phyloP scores from a whole-genome alignment of 2,113 vertebrate species.

The Psittacula cyanocephala region DNA sequence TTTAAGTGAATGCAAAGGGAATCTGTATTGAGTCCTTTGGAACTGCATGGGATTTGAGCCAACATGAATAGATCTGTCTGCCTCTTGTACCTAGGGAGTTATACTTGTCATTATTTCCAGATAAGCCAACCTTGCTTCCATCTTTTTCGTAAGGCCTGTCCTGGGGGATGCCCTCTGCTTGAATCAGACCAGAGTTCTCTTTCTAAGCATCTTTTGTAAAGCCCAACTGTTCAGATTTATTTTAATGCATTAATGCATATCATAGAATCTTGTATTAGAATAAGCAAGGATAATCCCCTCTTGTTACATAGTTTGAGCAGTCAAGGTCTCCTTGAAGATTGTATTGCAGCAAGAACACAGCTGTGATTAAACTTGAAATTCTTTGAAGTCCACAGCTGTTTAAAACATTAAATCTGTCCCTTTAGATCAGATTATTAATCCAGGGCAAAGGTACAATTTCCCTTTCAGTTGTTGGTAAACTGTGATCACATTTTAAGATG shows the following conservation, averaged over 20 bases:
- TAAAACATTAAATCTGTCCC: not conserved
- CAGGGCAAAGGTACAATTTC: not conserved
- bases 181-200: not conserved
- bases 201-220: not conserved
- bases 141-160: not conserved
- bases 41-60: not conserved
- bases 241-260: not conserved
- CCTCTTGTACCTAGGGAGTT: not conserved
- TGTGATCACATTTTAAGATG: not conserved
- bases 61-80: not conserved
- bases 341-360: not conserved
- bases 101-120: not conserved
- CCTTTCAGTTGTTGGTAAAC: not conserved
- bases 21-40: not conserved
- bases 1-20: not conserved
- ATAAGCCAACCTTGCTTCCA: not conserved
- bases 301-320: not conserved
- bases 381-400: not conserved
- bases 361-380: not conserved
- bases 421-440: not conserved
- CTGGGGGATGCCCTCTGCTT: not conserved
- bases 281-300: not conserved
- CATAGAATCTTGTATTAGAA: not conserved
- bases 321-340: not conserved
- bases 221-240: not conserved